Conservation (phyloP, 2,888 invertebrate species). For the Argyresthia goedartella region DNA sequence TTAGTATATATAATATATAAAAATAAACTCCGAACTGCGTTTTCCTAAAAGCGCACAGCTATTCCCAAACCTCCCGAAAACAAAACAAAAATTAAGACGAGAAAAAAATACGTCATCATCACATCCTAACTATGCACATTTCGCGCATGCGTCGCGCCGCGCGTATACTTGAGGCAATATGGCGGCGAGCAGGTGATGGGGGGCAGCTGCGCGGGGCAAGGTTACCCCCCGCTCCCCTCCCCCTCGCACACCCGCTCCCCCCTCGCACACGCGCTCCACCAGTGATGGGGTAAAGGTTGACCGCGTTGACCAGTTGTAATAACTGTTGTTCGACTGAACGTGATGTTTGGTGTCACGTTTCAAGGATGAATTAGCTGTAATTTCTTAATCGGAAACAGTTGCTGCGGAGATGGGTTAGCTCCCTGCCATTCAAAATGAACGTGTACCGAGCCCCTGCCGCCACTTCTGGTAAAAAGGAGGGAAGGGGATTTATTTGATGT, state of each 20-base stretch:
- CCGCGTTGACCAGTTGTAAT: not conserved
- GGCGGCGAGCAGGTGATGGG: slow-evolving; percentile 56
- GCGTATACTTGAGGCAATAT: slow-evolving; percentile 28
- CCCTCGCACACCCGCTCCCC: slow-evolving; percentile 11
- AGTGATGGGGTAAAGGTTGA: not conserved
- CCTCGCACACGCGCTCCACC: slow-evolving; percentile 13
- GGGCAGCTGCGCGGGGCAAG: slow-evolving; percentile 51
- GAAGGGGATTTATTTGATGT: too few species aligned
- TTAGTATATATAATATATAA: too few species aligned
- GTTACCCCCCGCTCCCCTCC: slow-evolving; percentile 40
- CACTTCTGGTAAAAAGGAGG: too few species aligned
- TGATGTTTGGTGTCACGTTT: too few species aligned
- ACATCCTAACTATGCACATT: not conserved
- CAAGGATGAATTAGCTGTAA: too few species aligned
- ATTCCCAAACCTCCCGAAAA: not conserved
- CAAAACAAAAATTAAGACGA: not conserved
- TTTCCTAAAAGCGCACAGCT: too few species aligned
- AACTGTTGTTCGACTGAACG: not conserved
- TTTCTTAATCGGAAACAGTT: too few species aligned
- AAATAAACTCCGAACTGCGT: too few species aligned
- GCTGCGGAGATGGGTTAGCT: too few species aligned
- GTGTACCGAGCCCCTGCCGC: too few species aligned
- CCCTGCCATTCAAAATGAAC: too few species aligned
- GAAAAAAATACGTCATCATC: too few species aligned
- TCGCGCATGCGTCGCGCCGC: not conserved